These are phyloP conservation scores for Alentia gelatinosa DNA, from an alignment of 2,888 invertebrate genomes.

Conservation along the genomic window DNA sequence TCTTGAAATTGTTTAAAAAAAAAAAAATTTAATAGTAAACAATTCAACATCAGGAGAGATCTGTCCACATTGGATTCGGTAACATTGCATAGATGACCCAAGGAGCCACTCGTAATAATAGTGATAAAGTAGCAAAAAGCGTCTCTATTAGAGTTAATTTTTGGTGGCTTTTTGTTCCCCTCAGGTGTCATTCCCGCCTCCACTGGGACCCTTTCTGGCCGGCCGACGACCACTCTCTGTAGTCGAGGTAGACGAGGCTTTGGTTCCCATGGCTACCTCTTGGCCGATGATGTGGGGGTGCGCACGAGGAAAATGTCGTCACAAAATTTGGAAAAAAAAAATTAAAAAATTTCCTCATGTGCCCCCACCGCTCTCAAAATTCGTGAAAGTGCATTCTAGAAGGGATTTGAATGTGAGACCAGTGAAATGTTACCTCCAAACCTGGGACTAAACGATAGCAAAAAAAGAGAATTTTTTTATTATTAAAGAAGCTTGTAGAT, in stretches of 20 bases:
- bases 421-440: constrained; percentile 31
- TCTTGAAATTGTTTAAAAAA: too few relatives aligned
- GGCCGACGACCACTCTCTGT: constrained; percentile 33
- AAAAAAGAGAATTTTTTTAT: too few relatives aligned
- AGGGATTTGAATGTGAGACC: constrained; percentile 22
- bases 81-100: too few relatives aligned
- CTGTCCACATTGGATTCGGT: too few relatives aligned
- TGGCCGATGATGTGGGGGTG: neutral
- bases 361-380: neutral
- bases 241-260: constrained; percentile 41
- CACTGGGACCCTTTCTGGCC: constrained; percentile 16
- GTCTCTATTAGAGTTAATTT: too few relatives aligned
- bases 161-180: constrained; percentile 25
- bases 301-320: neutral
- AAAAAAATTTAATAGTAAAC: too few relatives aligned
- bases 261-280: constrained; percentile 4
- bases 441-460: neutral
- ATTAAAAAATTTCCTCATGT: neutral
- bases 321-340: neutral
- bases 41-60: too few relatives aligned
- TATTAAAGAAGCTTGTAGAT: neutral
- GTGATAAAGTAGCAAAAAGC: too few relatives aligned
- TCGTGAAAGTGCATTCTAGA: neutral
- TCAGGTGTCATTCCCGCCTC: constrained; percentile 26
- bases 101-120: too few relatives aligned